phyloP scores from a whole-genome alignment of 92 coral and sea anemone species.

The Blastomussa wellsi region DNA sequence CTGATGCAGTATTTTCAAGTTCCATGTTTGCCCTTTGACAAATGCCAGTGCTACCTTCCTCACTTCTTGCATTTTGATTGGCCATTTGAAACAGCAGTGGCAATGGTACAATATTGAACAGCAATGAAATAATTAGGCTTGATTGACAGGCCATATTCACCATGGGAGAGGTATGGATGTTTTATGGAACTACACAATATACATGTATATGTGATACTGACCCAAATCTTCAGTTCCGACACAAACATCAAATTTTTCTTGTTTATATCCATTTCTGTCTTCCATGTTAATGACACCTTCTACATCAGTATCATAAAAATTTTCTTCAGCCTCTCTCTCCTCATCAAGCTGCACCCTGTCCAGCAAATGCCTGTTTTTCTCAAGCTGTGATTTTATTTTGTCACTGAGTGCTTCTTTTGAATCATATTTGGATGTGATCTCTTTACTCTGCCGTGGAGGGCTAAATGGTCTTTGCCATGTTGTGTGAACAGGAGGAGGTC shows the following conservation, averaged over 20 bases:
- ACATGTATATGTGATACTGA: not conserved
- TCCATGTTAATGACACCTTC: conserved; percentile 25
- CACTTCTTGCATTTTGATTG: too few relatives aligned
- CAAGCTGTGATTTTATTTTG: conserved; percentile 73
- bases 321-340: conserved; percentile 12
- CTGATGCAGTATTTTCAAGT: too few relatives aligned
- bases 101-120: too few relatives aligned
- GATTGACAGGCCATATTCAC: too few relatives aligned
- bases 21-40: too few relatives aligned
- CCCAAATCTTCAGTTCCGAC: conserved; percentile 56
- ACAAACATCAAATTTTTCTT: conserved; percentile 59
- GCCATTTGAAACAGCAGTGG: too few relatives aligned
- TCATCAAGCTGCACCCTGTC: conserved; percentile 48
- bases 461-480: conserved; percentile 81
- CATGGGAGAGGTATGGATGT: too few relatives aligned
- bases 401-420: conserved; percentile 57
- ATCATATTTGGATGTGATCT: not conserved
- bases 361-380: conserved; percentile 68
- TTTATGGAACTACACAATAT: too few relatives aligned
- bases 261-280: not conserved
- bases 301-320: conserved; percentile 7
- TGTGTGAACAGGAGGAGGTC: conserved; percentile 50
- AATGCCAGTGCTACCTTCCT: too few relatives aligned
- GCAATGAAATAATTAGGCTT: too few relatives aligned
- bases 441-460: conserved; percentile 53